Base-by-base conservation (phyloP, 2,888 invertebrate genomes). In the Thysanoteuthis rhombus region DNA sequence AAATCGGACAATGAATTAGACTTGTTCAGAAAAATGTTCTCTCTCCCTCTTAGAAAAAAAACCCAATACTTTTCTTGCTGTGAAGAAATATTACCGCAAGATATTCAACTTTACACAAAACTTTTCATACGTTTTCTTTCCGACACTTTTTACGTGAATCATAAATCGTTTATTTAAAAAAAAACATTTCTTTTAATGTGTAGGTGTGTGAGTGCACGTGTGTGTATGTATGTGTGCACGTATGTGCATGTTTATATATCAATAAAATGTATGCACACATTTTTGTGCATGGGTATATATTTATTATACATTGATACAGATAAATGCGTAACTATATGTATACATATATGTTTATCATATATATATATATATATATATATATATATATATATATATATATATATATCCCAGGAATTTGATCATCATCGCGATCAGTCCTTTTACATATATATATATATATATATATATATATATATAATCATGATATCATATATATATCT, bases 341-440 rank as follows among this genome's bases (percentile, higher is more conserved):
- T 89, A 89, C 16, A 89, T 36, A n/a, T 36, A n/a, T 42, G 16
- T 42, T n/a, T 42, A 42, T 3, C 0, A 0, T 42, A 0, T 42
- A n/a, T 89, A 89, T 89, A 89, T 89, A 89, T 89, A n/a, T 89
- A 89, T 89, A 89, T 89, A 32, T 89, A 89, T 89, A 32, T 89
- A 89, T 89, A 32, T 89, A 89, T 89, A 32, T 32, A 89, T 89
- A 32, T 19, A n/a, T 89, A 32, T 19, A 47, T 47, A 47, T 19
- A 19, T 32, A 89, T 32, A n/a, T n/a, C n/a, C n/a, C n/a, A n/a
- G n/a, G n/a, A n/a, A n/a, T n/a, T n/a, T n/a, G n/a, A n/a, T n/a
- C n/a, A n/a, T n/a, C n/a, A n/a, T n/a, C n/a, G n/a, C n/a, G n/a
- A n/a, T n/a, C n/a, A n/a, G n/a, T n/a, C n/a, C n/a, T n/a, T n/a